phyloP scores from a whole-genome alignment of 2,888 invertebrate genomes.

The Andrena fulva region DNA sequence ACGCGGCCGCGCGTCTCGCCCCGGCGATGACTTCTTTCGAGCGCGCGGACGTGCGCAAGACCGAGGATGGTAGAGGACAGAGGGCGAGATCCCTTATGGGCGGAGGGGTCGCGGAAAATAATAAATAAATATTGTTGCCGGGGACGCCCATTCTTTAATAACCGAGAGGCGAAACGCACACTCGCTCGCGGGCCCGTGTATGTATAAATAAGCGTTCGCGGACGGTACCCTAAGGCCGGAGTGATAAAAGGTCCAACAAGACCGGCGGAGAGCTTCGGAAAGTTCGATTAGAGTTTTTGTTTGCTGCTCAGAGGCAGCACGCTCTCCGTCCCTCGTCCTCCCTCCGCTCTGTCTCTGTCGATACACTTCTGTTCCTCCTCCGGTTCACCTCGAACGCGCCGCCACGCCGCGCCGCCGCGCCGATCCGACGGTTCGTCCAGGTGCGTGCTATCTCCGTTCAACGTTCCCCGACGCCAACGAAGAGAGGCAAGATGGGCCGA shows the following conservation, averaged over 20 bases:
- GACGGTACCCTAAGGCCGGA: conserved; percentile 65
- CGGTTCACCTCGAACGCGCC: conserved; percentile 64
- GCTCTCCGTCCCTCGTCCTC: conserved; percentile 44
- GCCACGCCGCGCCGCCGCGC: no score
- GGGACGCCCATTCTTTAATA: conserved; percentile 77
- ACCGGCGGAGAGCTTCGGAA: conserved; percentile 72
- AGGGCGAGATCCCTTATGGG: conserved; percentile 56
- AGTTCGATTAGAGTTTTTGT: conserved; percentile 81
- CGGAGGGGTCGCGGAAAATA: conserved; percentile 68
- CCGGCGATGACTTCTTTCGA: conserved; percentile 21
- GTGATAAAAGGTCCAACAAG: conserved; percentile 70
- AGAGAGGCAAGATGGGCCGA: conserved; percentile 45
- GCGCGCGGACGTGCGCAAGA: conserved; percentile 4
- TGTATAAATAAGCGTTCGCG: conserved; percentile 62
- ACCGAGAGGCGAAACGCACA: conserved; percentile 66
- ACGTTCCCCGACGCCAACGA: conserved; percentile 44
- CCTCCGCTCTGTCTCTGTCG: conserved; percentile 15
- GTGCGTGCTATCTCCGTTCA: conserved; percentile 72
- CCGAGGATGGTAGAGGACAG: conserved; percentile 26
- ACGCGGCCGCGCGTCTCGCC: not conserved
- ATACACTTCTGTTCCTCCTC: conserved; percentile 31
- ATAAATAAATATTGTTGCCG: conserved; percentile 77
- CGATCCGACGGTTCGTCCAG: conserved; percentile 69
- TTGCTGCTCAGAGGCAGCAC: conserved; percentile 59
- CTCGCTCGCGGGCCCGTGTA: conserved; percentile 32